Conservation (phyloP, 2,113 vertebrate genomes). For the Sylvia atricapilla region DNA sequence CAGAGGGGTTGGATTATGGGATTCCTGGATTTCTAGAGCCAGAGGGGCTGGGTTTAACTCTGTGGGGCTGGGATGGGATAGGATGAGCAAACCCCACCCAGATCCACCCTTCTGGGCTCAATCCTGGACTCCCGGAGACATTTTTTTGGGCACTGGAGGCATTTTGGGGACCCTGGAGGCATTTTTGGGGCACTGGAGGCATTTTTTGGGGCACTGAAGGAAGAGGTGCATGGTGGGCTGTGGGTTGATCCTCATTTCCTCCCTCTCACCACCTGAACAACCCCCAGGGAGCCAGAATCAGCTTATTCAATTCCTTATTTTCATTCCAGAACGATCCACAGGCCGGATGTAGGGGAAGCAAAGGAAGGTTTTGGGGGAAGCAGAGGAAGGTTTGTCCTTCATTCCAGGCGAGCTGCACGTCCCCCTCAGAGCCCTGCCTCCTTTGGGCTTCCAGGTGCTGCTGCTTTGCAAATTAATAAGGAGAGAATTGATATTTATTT, state of each 20-base stretch:
- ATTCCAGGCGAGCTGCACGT: neutral
- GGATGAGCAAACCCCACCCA: too few species aligned
- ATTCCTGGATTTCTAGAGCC: too few species aligned
- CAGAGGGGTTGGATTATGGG: too few species aligned
- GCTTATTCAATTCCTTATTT: neutral
- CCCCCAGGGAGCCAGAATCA: neutral
- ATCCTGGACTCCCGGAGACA: too few species aligned
- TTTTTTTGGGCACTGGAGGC: neutral
- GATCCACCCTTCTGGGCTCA: too few species aligned
- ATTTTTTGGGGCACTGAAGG: neutral
- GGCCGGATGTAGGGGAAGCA: neutral
- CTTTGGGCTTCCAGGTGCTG: neutral
- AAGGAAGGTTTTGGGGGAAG: too few species aligned
- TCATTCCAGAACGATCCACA: neutral
- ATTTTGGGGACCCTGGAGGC: neutral
- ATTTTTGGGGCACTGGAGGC: too few species aligned
- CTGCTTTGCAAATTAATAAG: neutral
- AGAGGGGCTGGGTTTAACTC: too few species aligned
- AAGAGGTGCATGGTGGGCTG: accelerated
- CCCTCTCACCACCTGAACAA: neutral
- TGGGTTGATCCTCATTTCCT: neutral
- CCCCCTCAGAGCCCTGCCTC: neutral
- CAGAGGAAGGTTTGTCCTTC: neutral
- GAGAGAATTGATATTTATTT: neutral
- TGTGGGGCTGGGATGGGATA: too few species aligned